Evolutionary conservation across 1,140 invertebrate species (phyloP), one percentile per base, ranked within the genome.

Genomic region (Ooceraea biroi): DNA sequence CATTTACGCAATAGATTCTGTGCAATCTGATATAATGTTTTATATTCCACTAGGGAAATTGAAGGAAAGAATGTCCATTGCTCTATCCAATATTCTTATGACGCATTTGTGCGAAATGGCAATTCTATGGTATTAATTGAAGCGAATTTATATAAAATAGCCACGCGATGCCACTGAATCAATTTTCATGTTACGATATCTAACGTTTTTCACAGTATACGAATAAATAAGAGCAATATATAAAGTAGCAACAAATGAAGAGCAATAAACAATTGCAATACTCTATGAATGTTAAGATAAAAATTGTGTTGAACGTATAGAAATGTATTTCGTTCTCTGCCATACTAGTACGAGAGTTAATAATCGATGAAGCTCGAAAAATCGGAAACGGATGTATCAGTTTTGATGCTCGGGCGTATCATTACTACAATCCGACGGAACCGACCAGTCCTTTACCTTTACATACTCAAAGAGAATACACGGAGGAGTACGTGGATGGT

Each of bases 11-110:
- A 50, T 63, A 48, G 41, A 46, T 57, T 46, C 25, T 30, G 17
- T 30, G n/a, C 25, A 46, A 60, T 30, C 48, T 17, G 27, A 50
- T 58, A 63, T 48, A 30, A 19, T 19, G 12, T 25, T 50, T 48
- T 68, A 19, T 11, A 44, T 19, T 27, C 12, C 30, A 8, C 48
- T 3, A 25, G 46, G 71, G 3, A 85, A 77, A 85, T 69, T 44
- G 36, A 48, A 48, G 50, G 52, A 41, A 46, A 12, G 36, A 74
- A 27, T 19, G n/a, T 22, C 19, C 14, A n/a, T 11, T 10, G 3
- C 19, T 7, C 11, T 19, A 50, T 65, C 14, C n/a, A n/a, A 36
- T 50, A 46, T 19, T 52, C 11, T 58, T 22, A 11, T 52, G 3
- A 36, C 48, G 19, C 44, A 27, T 46, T 61, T 17, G 27, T 25